phyloP scores from a whole-genome alignment of 2,888 invertebrate genomes.

The Trachelus tabidus region DNA sequence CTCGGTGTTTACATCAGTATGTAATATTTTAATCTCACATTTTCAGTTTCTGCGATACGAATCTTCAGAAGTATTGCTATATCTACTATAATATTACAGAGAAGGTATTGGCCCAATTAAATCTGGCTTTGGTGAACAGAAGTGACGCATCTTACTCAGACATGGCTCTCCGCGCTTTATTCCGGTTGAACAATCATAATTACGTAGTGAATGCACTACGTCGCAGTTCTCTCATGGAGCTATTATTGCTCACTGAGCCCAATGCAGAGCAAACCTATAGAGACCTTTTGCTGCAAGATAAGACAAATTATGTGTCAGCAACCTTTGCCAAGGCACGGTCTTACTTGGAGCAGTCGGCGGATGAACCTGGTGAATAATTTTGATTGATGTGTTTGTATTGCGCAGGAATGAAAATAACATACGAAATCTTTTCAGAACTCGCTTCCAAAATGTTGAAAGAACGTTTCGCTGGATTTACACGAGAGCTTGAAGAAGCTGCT shows the following conservation, averaged over 20 bases:
- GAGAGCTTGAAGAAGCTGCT: slow-evolving; percentile 92
- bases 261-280: slow-evolving; percentile 88
- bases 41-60: slow-evolving; percentile 15
- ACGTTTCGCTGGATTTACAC: slow-evolving; percentile 80
- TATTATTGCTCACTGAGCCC: slow-evolving; percentile 84
- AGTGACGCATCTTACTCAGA: slow-evolving; percentile 90
- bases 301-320: slow-evolving; percentile 55
- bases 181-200: slow-evolving; percentile 93
- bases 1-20: slow-evolving; percentile 87
- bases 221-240: slow-evolving; percentile 83
- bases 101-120: slow-evolving; percentile 89
- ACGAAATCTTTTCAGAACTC: slow-evolving; percentile 67
- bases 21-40: slow-evolving; percentile 44
- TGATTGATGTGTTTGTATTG: background rate
- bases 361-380: slow-evolving; percentile 53
- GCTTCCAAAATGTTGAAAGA: slow-evolving; percentile 59
- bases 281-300: slow-evolving; percentile 71
- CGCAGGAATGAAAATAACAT: background rate
- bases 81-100: slow-evolving; percentile 69
- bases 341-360: slow-evolving; percentile 54
- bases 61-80: slow-evolving; percentile 17
- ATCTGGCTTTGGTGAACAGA: slow-evolving; percentile 88
- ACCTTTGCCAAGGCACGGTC: slow-evolving; percentile 57
- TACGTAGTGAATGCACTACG: slow-evolving; percentile 94
- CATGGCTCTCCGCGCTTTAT: slow-evolving; percentile 85